Percentiles rank a stretch among this genome's conserved stretches.
These are phyloP conservation scores for Meloidogyne hapla DNA, from an alignment of 1,140 invertebrate species.

Conservation along the genomic window DNA sequence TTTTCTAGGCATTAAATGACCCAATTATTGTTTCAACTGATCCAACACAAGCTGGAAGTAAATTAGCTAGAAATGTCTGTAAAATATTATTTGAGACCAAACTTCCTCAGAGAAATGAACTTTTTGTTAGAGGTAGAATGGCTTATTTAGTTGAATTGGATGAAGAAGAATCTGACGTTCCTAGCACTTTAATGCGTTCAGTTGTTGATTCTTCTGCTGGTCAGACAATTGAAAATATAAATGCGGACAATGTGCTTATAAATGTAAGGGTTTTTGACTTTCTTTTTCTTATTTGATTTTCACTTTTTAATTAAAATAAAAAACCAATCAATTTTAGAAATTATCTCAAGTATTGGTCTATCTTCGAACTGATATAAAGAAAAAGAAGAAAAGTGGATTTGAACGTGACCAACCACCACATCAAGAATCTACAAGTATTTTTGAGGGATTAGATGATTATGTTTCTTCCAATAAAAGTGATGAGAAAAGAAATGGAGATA, in stretches of 20 bases:
- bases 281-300: no score
- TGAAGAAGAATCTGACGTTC: slow-evolving; percentile 90
- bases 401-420: slow-evolving; percentile 5
- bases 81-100: slow-evolving; percentile 66
- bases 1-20: slow-evolving; percentile 65
- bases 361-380: slow-evolving; percentile 70
- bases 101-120: slow-evolving; percentile 77
- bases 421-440: slow-evolving; percentile 71
- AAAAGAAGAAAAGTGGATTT: slow-evolving; percentile 26
- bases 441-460: slow-evolving; percentile 90
- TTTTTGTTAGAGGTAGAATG: slow-evolving; percentile 91
- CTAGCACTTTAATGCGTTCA: slow-evolving; percentile 88
- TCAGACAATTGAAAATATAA: slow-evolving; percentile 63
- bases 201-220: slow-evolving; percentile 85
- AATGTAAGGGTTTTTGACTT: slow-evolving; percentile 34
- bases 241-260: slow-evolving; percentile 58
- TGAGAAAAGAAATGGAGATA: slow-evolving; percentile 42
- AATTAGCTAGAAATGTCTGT: slow-evolving; percentile 67
- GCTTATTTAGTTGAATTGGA: slow-evolving; percentile 90
- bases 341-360: slow-evolving; percentile 93
- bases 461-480: slow-evolving; percentile 67
- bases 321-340: slow-evolving; percentile 76
- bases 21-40: slow-evolving; percentile 62
- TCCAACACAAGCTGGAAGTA: slow-evolving; percentile 68
- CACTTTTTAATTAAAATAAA: no score